These are phyloP conservation scores for Ostrea edulis DNA, from an alignment of 1,140 invertebrate species.

Conservation along the genomic window DNA sequence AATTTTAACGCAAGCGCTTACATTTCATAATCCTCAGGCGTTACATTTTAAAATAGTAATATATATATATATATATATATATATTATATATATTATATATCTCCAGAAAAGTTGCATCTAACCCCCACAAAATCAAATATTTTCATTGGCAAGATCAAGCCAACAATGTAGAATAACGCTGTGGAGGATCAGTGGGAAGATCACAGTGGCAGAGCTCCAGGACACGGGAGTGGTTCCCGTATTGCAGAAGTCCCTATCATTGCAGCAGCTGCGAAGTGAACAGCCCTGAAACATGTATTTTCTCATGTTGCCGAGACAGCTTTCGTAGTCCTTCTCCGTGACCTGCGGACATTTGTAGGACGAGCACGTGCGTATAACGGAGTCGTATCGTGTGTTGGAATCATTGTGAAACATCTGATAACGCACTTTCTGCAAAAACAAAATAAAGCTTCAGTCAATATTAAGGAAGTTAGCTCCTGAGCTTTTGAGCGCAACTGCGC, in stretches of 20 bases:
- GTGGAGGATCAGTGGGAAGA: not conserved
- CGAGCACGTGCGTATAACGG: slow-evolving; percentile 39
- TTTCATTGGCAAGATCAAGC: too few species aligned
- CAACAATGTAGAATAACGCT: too few species aligned
- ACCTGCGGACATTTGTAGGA: slow-evolving; percentile 6
- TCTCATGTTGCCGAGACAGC: not conserved
- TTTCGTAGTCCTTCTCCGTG: not conserved
- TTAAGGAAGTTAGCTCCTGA: too few species aligned
- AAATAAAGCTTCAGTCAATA: not conserved
- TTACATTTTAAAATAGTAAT: too few species aligned
- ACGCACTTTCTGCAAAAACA: slow-evolving; percentile 42
- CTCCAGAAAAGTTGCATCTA: too few species aligned
- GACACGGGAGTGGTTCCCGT: not conserved
- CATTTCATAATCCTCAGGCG: too few species aligned
- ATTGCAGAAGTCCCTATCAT: slow-evolving; percentile 38
- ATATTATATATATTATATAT: too few species aligned
- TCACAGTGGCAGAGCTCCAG: not conserved
- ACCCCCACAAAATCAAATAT: too few species aligned
- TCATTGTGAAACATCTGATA: slow-evolving; percentile 43
- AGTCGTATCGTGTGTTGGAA: slow-evolving; percentile 19
- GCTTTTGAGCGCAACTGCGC: too few species aligned
- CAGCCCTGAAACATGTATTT: slow-evolving; percentile 38
- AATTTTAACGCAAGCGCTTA: too few species aligned
- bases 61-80: too few species aligned
- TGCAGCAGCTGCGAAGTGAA: slow-evolving; percentile 31